Conservation (phyloP, 1,140 invertebrate species). For the Macrobrachium rosenbergii region DNA sequence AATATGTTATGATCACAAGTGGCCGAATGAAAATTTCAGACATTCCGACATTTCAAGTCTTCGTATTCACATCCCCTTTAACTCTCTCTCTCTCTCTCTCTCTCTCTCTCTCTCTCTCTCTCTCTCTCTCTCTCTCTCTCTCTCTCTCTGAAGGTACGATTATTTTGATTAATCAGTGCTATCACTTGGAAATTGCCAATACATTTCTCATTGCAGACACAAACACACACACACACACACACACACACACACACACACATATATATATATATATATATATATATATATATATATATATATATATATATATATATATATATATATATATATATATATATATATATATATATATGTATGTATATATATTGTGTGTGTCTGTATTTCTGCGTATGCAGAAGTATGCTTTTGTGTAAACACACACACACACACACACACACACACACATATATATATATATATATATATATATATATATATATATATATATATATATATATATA, state of each 20-base stretch:
- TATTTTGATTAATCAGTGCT: too few relatives aligned
- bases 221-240: not conserved
- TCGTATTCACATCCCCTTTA: not conserved
- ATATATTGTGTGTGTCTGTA: too few relatives aligned
- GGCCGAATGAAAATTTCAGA: too few relatives aligned
- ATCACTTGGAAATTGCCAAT: too few relatives aligned
- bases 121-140: constrained; percentile 10
- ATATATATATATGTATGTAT: not conserved
- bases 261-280: constrained; percentile 18
- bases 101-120: not conserved
- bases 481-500: too few relatives aligned
- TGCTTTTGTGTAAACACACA: not conserved
- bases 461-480: too few relatives aligned
- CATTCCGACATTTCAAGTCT: not conserved
- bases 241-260: not conserved
- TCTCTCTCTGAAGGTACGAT: not conserved
- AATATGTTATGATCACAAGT: too few relatives aligned
- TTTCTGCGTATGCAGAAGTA: too few relatives aligned
- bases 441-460: too few relatives aligned
- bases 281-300: constrained; percentile 22
- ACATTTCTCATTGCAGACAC: not conserved
- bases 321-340: not conserved
- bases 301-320: constrained; percentile 12
- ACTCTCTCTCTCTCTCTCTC: constrained; percentile 3
- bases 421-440: not conserved